A percentile compares a stretch with the other conserved stretches of the same genome.
Conservation (phyloP, 2,797 vertebrate species). For the Diceros bicornis region DNA sequence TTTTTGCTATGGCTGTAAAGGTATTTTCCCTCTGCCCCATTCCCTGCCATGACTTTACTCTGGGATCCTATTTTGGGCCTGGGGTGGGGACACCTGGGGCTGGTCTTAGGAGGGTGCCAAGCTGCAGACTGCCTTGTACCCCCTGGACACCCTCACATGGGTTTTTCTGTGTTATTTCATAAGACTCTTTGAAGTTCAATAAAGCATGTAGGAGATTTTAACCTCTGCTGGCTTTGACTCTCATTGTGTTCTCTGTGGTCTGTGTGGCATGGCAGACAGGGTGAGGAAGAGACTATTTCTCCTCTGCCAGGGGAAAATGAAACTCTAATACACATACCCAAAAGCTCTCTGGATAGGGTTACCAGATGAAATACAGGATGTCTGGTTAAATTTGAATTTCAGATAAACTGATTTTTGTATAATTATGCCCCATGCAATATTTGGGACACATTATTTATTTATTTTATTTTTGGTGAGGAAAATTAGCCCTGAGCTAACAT, state of each 20-base stretch:
- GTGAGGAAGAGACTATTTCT: constrained; percentile 36
- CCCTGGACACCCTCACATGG: constrained; percentile 78
- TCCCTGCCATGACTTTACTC: constrained; percentile 72
- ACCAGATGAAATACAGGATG: constrained; percentile 53
- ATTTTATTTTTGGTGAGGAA: no score
- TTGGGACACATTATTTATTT: neutral
- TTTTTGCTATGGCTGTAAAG: constrained; percentile 85
- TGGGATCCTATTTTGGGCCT: constrained; percentile 77
- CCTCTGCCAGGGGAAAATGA: constrained; percentile 26
- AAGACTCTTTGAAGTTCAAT: constrained; percentile 89
- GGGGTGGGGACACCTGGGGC: constrained; percentile 72
- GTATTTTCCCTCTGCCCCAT: constrained; percentile 77
- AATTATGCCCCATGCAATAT: constrained; percentile 34
- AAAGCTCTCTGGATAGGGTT: neutral
- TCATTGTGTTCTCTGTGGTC: constrained; percentile 39
- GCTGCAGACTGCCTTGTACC: constrained; percentile 76
- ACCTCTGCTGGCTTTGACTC: constrained; percentile 14
- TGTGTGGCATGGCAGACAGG: neutral
- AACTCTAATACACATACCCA: neutral
- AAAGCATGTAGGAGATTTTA: constrained; percentile 92
- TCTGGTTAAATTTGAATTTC: constrained; percentile 54
- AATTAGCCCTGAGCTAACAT: no score
- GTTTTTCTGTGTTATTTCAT: constrained; percentile 87
- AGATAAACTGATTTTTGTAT: constrained; percentile 44
- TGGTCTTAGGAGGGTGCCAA: constrained; percentile 77